Evolutionary conservation across 2,797 vertebrate species (phyloP).

Genomic region (Xiphorhynchus erythropygius): DNA sequence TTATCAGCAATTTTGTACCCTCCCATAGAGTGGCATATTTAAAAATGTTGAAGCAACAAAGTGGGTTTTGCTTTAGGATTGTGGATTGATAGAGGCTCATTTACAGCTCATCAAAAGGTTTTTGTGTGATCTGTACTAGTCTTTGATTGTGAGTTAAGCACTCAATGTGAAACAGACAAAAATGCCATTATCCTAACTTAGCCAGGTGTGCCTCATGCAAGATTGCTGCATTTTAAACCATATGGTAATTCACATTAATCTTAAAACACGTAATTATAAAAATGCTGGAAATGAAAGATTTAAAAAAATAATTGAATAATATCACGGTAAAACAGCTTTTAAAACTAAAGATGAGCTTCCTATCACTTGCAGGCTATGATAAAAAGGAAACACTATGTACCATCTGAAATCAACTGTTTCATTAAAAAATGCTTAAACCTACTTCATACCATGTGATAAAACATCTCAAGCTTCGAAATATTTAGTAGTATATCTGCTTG

Average conservation of each 20-base stretch:
- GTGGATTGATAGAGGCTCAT: slow-evolving; percentile 20
- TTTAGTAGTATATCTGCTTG: neutral
- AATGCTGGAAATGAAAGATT: neutral
- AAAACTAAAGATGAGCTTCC: neutral
- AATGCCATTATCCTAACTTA: slow-evolving; percentile 11
- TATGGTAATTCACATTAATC: slow-evolving; percentile 33
- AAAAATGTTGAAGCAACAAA: slow-evolving; percentile 8
- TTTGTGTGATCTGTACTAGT: neutral
- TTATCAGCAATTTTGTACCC: neutral
- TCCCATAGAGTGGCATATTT: neutral
- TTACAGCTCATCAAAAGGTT: slow-evolving; percentile 50
- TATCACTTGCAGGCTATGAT: neutral
- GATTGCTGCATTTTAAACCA: slow-evolving; percentile 30
- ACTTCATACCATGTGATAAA: neutral
- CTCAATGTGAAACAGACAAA: slow-evolving; percentile 19
- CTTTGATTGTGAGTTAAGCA: slow-evolving; percentile 61
- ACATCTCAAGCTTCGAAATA: neutral
- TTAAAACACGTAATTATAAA: slow-evolving; percentile 11
- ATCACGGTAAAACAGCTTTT: neutral
- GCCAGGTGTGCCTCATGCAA: slow-evolving; percentile 49
- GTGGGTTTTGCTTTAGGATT: slow-evolving; percentile 3
- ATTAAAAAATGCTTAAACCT: neutral
- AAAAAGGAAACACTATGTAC: neutral
- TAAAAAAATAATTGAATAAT: neutral
- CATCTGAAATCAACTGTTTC: neutral